A percentile compares a stretch with the other conserved stretches of the same genome.
Evolutionary conservation across 1,140 invertebrate species (phyloP).

Genomic region (Bursaphelenchus mucronatus): DNA sequence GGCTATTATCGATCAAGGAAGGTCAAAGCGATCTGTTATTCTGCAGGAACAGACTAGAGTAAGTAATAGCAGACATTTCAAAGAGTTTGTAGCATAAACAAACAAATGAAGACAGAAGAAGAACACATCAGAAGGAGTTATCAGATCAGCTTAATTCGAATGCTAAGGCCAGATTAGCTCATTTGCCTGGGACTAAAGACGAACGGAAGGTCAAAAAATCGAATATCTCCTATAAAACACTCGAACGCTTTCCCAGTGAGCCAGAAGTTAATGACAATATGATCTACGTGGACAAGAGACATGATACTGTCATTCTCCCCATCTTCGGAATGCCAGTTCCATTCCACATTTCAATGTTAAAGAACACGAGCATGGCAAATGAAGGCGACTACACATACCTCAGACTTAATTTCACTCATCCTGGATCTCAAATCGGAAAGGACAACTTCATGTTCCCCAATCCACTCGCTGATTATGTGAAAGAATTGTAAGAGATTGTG

Average conservation of each 20-base stretch:
- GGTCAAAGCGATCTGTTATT: conserved; percentile 85
- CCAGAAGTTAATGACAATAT: conserved; percentile 86
- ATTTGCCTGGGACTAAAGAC: conserved; percentile 73
- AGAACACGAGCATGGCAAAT: conserved; percentile 63
- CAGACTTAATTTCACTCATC: conserved; percentile 97
- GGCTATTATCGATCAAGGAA: conserved; percentile 68
- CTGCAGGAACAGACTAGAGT: conserved; percentile 88
- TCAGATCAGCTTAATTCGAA: conserved; percentile 83
- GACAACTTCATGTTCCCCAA: conserved; percentile 84
- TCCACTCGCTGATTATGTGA: conserved; percentile 90
- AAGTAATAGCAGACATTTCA: conserved; percentile 38
- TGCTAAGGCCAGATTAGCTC: conserved; percentile 81
- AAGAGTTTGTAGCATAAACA: conserved; percentile 70
- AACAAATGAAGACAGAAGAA: conserved; percentile 91
- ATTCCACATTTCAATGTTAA: conserved; percentile 97
- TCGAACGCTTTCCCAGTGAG: conserved; percentile 82
- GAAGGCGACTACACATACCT: conserved; percentile 99
- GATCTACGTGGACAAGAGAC: conserved; percentile 72
- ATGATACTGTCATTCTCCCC: conserved; percentile 86
- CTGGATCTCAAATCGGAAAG: conserved; percentile 82
- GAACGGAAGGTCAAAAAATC: conserved; percentile 70
- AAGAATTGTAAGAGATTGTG: conserved; percentile 75
- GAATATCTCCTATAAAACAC: conserved; percentile 87
- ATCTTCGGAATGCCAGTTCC: conserved; percentile 91
- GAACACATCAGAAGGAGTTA: conserved; percentile 91